Base-by-base conservation (phyloP, 2,797 vertebrate species). In the Rachycentron canadum region DNA sequence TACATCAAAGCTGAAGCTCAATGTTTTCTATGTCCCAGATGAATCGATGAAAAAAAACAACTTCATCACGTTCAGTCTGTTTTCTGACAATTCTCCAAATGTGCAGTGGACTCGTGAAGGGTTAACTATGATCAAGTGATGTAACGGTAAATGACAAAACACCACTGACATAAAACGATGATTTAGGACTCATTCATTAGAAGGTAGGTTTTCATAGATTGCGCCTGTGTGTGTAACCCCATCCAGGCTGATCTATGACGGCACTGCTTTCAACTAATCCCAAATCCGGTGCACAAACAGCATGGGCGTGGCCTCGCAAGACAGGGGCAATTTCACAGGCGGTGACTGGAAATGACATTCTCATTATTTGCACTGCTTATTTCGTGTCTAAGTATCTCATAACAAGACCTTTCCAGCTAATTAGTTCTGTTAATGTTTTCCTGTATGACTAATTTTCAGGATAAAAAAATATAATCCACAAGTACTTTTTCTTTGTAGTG, bases 1-100 rank as follows among this genome's bases (percentile, higher is more conserved):
- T 45, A 75, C 76, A 82, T 83, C 71, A 83, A 83, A 83, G 80
- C 78, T 74, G 61, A 81, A 83, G 45, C 30, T 76, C 67, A 53
- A 70, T 73, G 52, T 79, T 47, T 28, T 25, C 16, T 57, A 14
- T 16, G 43, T 76, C 76, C 59, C 69, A 26, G 19, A 73, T 80
- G 58, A 84, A 59, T 30, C 32, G 3, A 74, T 28, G 19, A 75
- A 64, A 67, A 61, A 50, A 30, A 52, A 49, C 7, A 53, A 53
- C 36, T 58, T 57, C 21, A 56, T 19, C 19, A 52, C 77, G 28
- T 72, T 59, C 26, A 77, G 38, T 69, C 38, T 58, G 41, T 62
- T 56, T 59, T 68, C 19, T 28, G 52, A 79, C 57, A n/a, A 73
- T n/a, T 59, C 78, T 81, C 49, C 30, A 70, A 49, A 73, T 30